Evolutionary conservation across 1,140 invertebrate species (phyloP), one percentile per base, ranked within the genome.

Genomic region (Drosophila novamexicana): DNA sequence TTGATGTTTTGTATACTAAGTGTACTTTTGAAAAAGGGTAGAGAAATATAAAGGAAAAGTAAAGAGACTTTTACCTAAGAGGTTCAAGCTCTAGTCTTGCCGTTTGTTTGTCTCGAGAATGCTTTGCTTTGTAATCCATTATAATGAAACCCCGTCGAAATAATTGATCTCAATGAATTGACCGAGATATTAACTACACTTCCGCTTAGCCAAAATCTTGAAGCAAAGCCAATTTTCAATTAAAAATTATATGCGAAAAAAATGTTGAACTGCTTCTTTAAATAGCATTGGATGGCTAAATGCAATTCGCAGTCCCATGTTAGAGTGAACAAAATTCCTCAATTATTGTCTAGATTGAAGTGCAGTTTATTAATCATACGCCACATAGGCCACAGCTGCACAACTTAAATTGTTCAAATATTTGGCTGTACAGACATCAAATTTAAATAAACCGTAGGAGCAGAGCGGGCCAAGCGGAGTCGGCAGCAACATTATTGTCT

Each of bases 311-410:
- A 32, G 10, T 39, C 37, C 53, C 32, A 37, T 29, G 12, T 68
- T 37, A 68, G n/a, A 16, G 22, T n/a, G 16, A 40, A 68, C 45
- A 36, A 61, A 47, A 75, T 72, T 86, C 61, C 76, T 79, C 79
- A 86, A 88, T 86, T 86, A 86, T 72, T 74, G 76, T 77, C 79
- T 79, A 29, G 45, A 66, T 71, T 65, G 40, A 58, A 10, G 39
- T 54, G 18, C 8, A 83, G 77, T 79, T 88, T 72, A 88, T 88
- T 82, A 81, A 79, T 79, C 77, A 47, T 77, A 77, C 70, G 77
- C 56, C 68, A 40, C 61, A 63, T 83, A 66, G 54, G 50, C 49
- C 47, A 14, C 36, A 50, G 22, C 65, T 29, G 22, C 7, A 54
- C 40, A 70, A 9, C 22, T 5, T 42, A 65, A 47, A 65, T 59